Evolutionary conservation across 1,140 invertebrate genomes (phyloP).

Genomic region (Anastrepha ludens): DNA sequence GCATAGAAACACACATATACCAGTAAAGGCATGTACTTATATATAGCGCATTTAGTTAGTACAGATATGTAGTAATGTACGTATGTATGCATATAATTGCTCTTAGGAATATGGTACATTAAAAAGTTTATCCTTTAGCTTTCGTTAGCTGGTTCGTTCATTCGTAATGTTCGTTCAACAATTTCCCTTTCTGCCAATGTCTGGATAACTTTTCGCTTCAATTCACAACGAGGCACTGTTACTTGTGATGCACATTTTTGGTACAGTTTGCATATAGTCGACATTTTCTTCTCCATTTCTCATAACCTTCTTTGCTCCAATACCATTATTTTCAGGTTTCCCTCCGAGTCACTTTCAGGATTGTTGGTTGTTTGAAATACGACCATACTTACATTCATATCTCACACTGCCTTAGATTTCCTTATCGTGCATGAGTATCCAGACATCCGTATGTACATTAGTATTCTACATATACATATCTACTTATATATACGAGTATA

Average conservation of each 20-base stretch:
- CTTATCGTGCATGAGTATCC: neutral
- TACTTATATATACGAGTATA: neutral
- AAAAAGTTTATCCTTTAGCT: too few species aligned
- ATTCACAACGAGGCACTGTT: neutral
- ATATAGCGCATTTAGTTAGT: too few species aligned
- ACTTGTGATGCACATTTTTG: conserved; percentile 14
- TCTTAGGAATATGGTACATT: too few species aligned
- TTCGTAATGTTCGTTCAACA: neutral
- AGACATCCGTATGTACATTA: neutral
- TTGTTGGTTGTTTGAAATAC: conserved; percentile 2
- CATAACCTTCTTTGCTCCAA: neutral
- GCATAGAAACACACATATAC: too few species aligned
- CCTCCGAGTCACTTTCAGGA: conserved; percentile 11
- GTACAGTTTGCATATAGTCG: conserved; percentile 22
- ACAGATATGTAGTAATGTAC: too few species aligned
- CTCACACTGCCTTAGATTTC: neutral
- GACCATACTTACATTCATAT: neutral
- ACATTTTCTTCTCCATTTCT: conserved; percentile 20
- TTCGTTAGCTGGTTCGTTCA: too few species aligned
- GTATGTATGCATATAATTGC: too few species aligned
- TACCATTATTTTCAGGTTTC: neutral
- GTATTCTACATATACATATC: neutral
- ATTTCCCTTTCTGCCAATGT: conserved; percentile 39
- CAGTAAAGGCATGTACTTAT: too few species aligned
- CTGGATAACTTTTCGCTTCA: conserved; percentile 9